phyloP scores from a whole-genome alignment of 2,113 vertebrate genomes.

The Motacilla tschutschensis region DNA sequence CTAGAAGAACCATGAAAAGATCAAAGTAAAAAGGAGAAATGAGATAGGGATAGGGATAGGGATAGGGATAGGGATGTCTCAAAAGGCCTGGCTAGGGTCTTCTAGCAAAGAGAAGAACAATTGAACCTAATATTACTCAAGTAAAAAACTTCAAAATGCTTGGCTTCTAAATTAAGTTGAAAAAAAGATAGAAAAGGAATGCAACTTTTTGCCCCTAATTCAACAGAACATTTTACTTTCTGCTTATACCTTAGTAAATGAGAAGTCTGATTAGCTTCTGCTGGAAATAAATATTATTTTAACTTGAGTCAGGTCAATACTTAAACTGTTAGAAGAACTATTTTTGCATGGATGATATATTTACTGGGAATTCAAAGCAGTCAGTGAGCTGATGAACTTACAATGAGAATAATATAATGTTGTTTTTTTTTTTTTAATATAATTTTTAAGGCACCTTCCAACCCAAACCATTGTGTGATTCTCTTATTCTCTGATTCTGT shows the following conservation, averaged over 20 bases:
- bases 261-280: background rate
- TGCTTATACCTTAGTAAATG: background rate
- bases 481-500: background rate
- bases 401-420: background rate
- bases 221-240: background rate
- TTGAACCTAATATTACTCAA: background rate
- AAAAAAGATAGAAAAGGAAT: background rate
- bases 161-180: background rate
- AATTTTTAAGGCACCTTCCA: background rate
- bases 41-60: background rate
- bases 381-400: background rate
- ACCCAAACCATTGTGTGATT: background rate
- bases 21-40: background rate
- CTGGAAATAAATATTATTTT: conserved; percentile 1
- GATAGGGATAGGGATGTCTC: background rate
- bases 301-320: background rate
- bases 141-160: background rate
- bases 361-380: background rate
- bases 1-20: background rate
- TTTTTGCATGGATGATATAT: background rate
- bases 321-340: background rate
- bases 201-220: background rate
- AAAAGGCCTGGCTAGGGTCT: background rate
- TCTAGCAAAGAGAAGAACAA: background rate
- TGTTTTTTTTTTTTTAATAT: background rate